A percentile compares a stretch with the other conserved stretches of the same genome.
These are phyloP conservation scores for Aramus guarauna DNA, from an alignment of 2,113 vertebrate genomes.

Conservation along the genomic window DNA sequence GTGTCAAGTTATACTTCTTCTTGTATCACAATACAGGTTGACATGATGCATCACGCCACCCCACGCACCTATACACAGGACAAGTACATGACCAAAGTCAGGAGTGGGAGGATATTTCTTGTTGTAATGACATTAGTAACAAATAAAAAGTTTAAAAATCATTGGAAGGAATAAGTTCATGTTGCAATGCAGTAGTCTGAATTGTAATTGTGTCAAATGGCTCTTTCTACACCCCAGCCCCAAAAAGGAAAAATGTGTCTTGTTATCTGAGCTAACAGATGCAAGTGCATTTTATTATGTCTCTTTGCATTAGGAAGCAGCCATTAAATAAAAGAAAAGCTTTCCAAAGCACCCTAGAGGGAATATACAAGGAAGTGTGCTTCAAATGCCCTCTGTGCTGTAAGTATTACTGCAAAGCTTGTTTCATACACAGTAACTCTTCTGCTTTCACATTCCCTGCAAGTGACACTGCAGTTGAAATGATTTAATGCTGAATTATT, in stretches of 20 bases:
- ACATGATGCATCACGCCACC: neutral
- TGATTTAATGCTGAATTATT: slow-evolving; percentile 28
- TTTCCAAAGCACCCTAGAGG: slow-evolving; percentile 36
- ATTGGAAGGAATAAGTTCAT: neutral
- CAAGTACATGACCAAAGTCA: neutral
- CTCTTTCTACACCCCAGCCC: neutral
- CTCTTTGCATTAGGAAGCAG: slow-evolving; percentile 55
- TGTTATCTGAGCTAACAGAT: slow-evolving; percentile 13
- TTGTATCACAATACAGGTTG: neutral
- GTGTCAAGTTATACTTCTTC: neutral
- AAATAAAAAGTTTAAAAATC: neutral
- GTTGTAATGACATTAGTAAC: neutral
- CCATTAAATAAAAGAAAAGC: slow-evolving; percentile 52
- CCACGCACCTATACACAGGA: neutral
- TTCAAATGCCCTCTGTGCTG: neutral
- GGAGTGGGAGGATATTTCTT: neutral
- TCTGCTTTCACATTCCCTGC: neutral
- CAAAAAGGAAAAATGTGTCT: neutral
- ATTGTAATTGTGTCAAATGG: neutral
- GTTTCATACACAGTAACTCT: neutral
- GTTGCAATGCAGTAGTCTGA: neutral
- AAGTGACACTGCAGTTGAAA: slow-evolving; percentile 14
- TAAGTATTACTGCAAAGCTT: neutral
- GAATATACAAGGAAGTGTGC: neutral
- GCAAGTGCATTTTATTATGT: slow-evolving; percentile 43